Evolutionary conservation across 1,140 invertebrate genomes (phyloP).

Genomic region (Condylostylus longicornis): DNA sequence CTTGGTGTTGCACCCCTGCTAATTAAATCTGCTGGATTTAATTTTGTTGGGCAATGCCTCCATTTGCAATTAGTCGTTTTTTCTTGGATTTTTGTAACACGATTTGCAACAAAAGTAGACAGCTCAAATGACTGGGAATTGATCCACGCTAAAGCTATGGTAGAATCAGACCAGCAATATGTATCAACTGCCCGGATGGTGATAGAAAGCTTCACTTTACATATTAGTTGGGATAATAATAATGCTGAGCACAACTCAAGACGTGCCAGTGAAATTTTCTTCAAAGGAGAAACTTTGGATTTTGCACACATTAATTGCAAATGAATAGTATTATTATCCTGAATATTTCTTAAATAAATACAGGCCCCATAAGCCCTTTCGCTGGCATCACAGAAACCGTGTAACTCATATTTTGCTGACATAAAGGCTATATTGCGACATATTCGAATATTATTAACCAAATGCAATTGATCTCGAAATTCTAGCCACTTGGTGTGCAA

Average conservation of each 20-base stretch:
- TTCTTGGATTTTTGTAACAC: conserved; percentile 25
- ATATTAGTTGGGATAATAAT: too few relatives aligned
- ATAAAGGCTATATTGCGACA: conserved; percentile 6
- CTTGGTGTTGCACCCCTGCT: conserved; percentile 24
- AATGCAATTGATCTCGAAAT: conserved; percentile 8
- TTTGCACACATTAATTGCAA: conserved; percentile 14
- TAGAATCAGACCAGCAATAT: too few relatives aligned
- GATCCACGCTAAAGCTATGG: conserved; percentile 23
- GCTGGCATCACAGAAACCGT: conserved; percentile 29
- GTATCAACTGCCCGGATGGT: too few relatives aligned
- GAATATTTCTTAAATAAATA: conserved; percentile 18
- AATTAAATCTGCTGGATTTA: conserved; percentile 32
- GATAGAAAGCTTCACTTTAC: too few relatives aligned
- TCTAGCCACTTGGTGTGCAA: conserved; percentile 10
- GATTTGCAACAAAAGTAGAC: conserved; percentile 22
- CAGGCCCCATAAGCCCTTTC: conserved; percentile 24
- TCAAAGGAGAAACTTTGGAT: conserved; percentile 20
- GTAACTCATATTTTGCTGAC: conserved; percentile 10
- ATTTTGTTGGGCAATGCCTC: conserved; percentile 16
- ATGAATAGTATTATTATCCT: not conserved
- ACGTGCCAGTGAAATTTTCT: conserved; percentile 16
- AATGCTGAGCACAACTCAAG: conserved; percentile 17
- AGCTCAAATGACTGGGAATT: conserved; percentile 10
- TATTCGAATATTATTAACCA: conserved; percentile 10
- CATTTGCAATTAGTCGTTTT: conserved; percentile 15